A percentile compares a stretch with the other conserved stretches of the same genome.
phyloP scores from a whole-genome alignment of 2,888 invertebrate species.

The Scaptomyza cyrtandrae region DNA sequence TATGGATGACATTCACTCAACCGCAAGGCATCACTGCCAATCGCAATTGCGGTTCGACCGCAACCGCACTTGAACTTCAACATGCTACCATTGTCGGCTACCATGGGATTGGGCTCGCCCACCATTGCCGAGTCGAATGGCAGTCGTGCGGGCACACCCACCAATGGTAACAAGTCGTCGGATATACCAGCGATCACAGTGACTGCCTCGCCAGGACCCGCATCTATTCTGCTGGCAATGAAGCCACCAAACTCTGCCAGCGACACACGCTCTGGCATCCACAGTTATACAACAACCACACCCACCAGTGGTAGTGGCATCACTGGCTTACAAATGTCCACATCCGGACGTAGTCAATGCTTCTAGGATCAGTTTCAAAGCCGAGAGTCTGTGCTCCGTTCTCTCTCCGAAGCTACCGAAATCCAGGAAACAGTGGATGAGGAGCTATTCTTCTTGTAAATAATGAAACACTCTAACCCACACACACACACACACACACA shows the following conservation, averaged over 20 bases:
- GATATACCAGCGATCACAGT: constrained; percentile 81
- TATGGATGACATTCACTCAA: constrained; percentile 84
- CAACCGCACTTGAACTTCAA: constrained; percentile 77
- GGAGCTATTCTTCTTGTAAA: constrained; percentile 82
- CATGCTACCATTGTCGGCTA: constrained; percentile 79
- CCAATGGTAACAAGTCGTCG: constrained; percentile 62
- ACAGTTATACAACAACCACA: constrained; percentile 32
- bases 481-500: constrained; percentile 25
- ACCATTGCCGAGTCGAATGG: constrained; percentile 30
- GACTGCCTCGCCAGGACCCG: constrained; percentile 72
- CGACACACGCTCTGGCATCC: constrained; percentile 15
- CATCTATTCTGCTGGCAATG: constrained; percentile 62
- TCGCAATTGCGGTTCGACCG: constrained; percentile 75
- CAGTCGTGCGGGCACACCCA: constrained; percentile 74
- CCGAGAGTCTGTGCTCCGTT: neutral
- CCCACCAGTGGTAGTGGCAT: constrained; percentile 34
- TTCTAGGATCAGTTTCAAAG: constrained; percentile 76
- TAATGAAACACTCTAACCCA: constrained; percentile 43
- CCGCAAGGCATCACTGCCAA: constrained; percentile 81
- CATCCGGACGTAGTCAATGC: constrained; percentile 82
- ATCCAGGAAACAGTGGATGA: constrained; percentile 27
- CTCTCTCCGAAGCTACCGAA: constrained; percentile 12
- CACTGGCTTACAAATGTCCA: constrained; percentile 71
- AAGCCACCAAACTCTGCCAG: constrained; percentile 57
- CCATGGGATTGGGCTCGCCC: constrained; percentile 73